A percentile compares a stretch with the other conserved stretches of the same genome.
Evolutionary conservation across 2,113 vertebrate species (phyloP).

Genomic region (Anguilla rostrata): DNA sequence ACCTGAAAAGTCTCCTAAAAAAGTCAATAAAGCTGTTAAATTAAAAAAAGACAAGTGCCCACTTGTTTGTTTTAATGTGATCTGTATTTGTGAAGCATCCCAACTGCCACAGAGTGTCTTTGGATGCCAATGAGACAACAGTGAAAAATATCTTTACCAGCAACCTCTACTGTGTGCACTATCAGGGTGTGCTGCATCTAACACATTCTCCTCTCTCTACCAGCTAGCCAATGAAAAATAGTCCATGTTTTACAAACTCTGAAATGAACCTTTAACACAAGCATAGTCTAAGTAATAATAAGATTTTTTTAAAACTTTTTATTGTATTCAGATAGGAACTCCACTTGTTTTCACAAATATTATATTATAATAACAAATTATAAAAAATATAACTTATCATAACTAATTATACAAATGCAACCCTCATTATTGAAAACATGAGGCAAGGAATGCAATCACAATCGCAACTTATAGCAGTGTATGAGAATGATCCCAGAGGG

Average conservation of each 20-base stretch:
- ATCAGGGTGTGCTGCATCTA: too few relatives aligned
- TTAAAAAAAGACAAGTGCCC: constrained; percentile 39
- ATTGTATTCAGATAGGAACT: background rate
- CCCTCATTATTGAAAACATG: too few relatives aligned
- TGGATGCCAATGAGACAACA: background rate
- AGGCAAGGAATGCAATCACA: background rate
- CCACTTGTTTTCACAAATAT: background rate
- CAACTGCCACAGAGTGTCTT: background rate
- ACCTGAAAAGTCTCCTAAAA: constrained; percentile 51
- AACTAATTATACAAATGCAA: too few relatives aligned
- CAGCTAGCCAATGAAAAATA: background rate
- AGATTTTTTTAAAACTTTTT: background rate
- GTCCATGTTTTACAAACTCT: background rate
- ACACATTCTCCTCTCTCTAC: background rate
- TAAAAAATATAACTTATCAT: too few relatives aligned
- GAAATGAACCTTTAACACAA: background rate
- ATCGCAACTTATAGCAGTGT: background rate
- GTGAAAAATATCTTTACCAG: background rate
- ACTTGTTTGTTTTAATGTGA: constrained; percentile 13
- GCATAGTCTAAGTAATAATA: background rate
- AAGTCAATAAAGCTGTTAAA: constrained; percentile 66
- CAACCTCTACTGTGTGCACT: background rate
- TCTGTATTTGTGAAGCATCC: background rate
- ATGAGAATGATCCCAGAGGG: background rate
- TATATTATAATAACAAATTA: too few relatives aligned